Evolutionary conservation across 2,888 invertebrate species (phyloP), one percentile per base, ranked within the genome.

Genomic region (Ditylenchus weischeri): DNA sequence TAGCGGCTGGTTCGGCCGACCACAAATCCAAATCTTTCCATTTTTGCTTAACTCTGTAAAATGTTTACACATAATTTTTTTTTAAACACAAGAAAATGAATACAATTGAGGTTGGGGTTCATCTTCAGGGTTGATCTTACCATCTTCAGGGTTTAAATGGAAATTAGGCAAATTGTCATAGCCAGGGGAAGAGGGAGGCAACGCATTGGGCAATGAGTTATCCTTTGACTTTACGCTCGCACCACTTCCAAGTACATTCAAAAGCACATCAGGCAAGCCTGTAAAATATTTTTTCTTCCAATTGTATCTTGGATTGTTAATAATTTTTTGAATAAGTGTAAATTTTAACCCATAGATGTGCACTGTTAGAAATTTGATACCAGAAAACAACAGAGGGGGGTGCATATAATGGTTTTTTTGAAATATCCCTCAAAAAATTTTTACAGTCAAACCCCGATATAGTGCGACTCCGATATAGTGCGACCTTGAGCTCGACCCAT

Each of bases 21-120:
- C 75, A 74, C 18, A 74, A 50, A 47, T 70, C 65, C 47, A 76
- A 62, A 54, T 74, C 74, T 19, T 64, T 62, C 73, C 73, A 73
- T 50, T 75, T 71, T 48, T 57, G 43, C 47, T 72, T 74, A 7
- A 58, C n/a, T 49, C 75, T 73, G 29, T 11, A 43, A 43, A 43
- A 5, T 29, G 29, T 2, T 29, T 29, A 4, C 8, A 64, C 70
- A 65, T 50, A 38, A n/a, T 13, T 38, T 38, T n/a, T 35, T 38
- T 62, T 21, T n/a, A 62, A 19, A 54, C n/a, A 54, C 21, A 23
- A 29, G 18, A 4, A 18, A 57, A 62, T 7, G 13, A 64, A 19
- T 60, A 62, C 64, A 64, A 15, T 47, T 64, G 64, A 15, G 62
- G 60, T 64, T 51, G 35, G 23, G 57, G 64, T 13, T 35, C 51